Conservation (phyloP, 2,797 vertebrate genomes). For the Manis javanica region DNA sequence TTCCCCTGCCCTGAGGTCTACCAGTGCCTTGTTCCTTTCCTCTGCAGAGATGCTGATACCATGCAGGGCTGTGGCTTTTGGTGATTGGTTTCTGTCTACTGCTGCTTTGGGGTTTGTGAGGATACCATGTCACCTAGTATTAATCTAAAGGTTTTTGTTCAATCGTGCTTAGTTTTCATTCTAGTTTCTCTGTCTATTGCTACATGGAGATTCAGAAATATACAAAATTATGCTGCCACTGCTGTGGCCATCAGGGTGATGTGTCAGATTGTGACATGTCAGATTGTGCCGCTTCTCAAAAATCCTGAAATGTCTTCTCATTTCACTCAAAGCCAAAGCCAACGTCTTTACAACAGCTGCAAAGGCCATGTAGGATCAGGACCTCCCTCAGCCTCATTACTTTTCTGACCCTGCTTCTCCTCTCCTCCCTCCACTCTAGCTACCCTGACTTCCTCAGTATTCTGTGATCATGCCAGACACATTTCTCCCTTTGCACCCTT, state of each 20-base stretch:
- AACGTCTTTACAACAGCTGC: not conserved
- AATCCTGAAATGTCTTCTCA: not conserved
- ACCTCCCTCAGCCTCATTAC: rapidly evolving
- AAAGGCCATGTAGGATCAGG: not conserved
- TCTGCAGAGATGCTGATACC: not conserved
- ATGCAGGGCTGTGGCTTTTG: not conserved
- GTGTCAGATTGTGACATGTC: not conserved
- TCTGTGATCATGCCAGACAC: not conserved
- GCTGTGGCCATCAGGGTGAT: not conserved
- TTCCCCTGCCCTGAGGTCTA: not conserved
- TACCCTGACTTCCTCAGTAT: not conserved
- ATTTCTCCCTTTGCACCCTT: not conserved
- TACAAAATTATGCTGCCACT: not conserved
- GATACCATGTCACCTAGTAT: not conserved
- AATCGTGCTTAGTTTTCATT: not conserved
- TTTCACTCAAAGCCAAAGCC: not conserved
- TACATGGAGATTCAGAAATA: not conserved
- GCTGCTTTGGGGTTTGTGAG: not conserved
- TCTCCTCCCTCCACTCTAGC: not conserved
- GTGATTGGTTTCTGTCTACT: not conserved
- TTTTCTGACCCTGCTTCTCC: not conserved
- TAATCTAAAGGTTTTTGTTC: not conserved
- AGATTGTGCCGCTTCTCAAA: not conserved
- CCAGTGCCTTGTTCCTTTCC: not conserved
- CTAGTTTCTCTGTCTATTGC: not conserved